phyloP scores from a whole-genome alignment of 2,888 invertebrate species.

The Trissoscelio sp. region DNA sequence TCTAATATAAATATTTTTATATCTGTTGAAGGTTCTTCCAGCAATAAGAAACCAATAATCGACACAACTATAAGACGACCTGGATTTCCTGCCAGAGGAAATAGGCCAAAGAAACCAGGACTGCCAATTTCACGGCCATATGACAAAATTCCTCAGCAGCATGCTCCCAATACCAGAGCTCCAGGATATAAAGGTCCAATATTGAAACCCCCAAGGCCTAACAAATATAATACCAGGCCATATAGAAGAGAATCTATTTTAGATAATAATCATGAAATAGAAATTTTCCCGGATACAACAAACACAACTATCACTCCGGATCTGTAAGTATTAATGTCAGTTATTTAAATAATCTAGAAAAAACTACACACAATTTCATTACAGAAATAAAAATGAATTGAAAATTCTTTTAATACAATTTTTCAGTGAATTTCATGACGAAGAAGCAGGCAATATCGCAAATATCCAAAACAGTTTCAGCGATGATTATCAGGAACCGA shows the following conservation, averaged over 20 bases:
- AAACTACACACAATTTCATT: no score
- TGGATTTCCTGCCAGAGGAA: slow-evolving; percentile 71
- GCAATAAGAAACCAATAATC: slow-evolving; percentile 70
- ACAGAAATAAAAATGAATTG: no score
- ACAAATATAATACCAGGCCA: slow-evolving; percentile 76
- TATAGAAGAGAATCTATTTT: slow-evolving; percentile 79
- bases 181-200: slow-evolving; percentile 81
- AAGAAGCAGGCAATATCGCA: slow-evolving; percentile 46
- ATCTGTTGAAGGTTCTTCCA: slow-evolving; percentile 53
- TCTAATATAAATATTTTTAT: background rate
- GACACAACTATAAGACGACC: slow-evolving; percentile 74
- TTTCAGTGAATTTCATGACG: slow-evolving; percentile 59
- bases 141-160: slow-evolving; percentile 81
- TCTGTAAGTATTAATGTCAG: slow-evolving; percentile 73
- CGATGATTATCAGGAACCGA: slow-evolving; percentile 80
- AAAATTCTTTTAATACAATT: no score
- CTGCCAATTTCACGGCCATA: slow-evolving; percentile 76
- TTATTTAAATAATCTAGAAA: no score
- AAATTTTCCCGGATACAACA: slow-evolving; percentile 71
- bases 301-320: slow-evolving; percentile 70
- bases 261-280: slow-evolving; percentile 63
- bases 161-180: slow-evolving; percentile 82
- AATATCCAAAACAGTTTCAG: slow-evolving; percentile 74
- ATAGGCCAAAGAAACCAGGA: slow-evolving; percentile 78
- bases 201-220: slow-evolving; percentile 73